Conservation (phyloP, 2,797 vertebrate genomes). For the Premnoplex brunnescens region DNA sequence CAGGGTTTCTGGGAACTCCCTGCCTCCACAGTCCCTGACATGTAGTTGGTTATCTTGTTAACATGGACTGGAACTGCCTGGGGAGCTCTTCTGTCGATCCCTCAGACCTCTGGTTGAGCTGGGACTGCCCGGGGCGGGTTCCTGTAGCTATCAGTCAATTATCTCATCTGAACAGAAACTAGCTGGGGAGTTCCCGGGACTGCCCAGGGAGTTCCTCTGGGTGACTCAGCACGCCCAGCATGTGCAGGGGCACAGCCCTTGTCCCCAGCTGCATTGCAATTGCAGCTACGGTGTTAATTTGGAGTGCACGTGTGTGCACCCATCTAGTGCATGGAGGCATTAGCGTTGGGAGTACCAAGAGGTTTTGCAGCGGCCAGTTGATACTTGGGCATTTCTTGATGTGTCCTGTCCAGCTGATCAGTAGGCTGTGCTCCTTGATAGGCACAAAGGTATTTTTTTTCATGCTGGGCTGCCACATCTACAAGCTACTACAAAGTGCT, state of each 20-base stretch:
- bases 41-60: neutral
- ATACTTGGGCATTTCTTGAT: neutral
- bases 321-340: neutral
- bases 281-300: neutral
- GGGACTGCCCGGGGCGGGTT: neutral
- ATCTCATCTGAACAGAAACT: conserved; percentile 55
- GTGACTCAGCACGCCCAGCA: neutral
- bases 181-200: conserved; percentile 48
- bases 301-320: fast-evolving
- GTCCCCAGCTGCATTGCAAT: neutral
- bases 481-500: neutral
- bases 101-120: neutral
- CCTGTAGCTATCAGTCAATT: neutral
- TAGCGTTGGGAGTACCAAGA: neutral
- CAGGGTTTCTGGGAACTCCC: neutral
- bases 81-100: neutral
- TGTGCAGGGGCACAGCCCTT: neutral
- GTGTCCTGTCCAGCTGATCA: neutral
- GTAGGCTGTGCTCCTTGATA: neutral
- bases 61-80: neutral
- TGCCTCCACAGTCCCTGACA: neutral
- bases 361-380: neutral
- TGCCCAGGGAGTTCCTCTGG: conserved; percentile 34
- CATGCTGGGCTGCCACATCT: neutral
- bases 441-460: neutral